These are phyloP conservation scores for Rattus rattus DNA, from an alignment of 2,113 vertebrate species.

Conservation along the genomic window DNA sequence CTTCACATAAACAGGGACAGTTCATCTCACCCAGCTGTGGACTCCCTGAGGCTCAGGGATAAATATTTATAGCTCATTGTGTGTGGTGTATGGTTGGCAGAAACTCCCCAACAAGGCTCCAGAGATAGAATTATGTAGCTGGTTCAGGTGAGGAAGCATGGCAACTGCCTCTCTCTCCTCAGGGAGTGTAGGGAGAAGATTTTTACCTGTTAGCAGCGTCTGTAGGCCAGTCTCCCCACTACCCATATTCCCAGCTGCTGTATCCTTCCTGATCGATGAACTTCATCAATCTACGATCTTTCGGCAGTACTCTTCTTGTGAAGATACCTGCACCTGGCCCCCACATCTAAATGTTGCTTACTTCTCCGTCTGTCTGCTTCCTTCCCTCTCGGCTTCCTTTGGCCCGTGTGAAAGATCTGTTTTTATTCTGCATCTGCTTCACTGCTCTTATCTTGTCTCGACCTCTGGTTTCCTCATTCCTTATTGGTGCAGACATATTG, in stretches of 20 bases:
- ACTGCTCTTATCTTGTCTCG: not conserved
- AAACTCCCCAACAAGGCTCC: not conserved
- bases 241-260: fast-evolving
- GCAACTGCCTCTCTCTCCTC: not conserved
- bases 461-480: conserved; percentile 3
- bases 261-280: not conserved
- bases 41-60: conserved; percentile 1
- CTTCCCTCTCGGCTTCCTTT: not conserved
- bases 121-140: not conserved
- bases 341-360: not conserved
- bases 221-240: not conserved
- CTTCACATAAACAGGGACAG: not conserved
- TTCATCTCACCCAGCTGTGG: conserved; percentile 1
- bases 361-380: not conserved
- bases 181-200: not conserved
- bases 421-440: not conserved
- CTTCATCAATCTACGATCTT: not conserved
- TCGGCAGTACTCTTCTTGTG: not conserved
- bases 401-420: not conserved
- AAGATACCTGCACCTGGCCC: not conserved
- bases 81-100: not conserved
- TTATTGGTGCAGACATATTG: conserved; percentile 42
- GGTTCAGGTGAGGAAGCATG: not conserved
- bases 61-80: conserved; percentile 36
- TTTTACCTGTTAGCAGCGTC: not conserved